Percentiles rank a stretch among this genome's conserved stretches.
Evolutionary conservation across 2,113 vertebrate species (phyloP).

Genomic region (Poicephalus gulielmi): DNA sequence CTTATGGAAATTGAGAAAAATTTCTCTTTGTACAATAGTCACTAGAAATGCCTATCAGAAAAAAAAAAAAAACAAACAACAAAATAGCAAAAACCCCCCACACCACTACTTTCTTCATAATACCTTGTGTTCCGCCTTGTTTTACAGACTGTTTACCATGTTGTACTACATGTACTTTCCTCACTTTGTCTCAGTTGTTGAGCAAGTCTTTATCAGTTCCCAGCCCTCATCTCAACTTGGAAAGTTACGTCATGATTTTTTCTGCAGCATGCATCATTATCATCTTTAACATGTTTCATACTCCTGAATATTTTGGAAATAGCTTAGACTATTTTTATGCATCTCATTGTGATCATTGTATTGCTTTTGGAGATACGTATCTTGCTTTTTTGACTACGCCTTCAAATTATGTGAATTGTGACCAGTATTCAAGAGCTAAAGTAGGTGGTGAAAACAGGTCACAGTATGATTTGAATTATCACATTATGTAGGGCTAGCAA

Average conservation of each 20-base stretch:
- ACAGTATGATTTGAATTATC: background rate
- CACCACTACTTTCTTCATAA: background rate
- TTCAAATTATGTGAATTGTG: background rate
- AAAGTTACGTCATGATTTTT: background rate
- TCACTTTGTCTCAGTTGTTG: background rate
- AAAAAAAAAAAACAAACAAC: background rate
- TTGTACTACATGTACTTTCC: background rate
- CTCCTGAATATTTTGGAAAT: background rate
- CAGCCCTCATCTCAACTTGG: background rate
- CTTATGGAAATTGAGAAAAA: background rate
- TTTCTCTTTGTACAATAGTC: background rate
- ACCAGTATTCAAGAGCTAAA: background rate
- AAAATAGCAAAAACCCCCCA: background rate
- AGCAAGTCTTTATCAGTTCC: background rate
- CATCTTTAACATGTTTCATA: background rate
- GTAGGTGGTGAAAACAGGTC: background rate
- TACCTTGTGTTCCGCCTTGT: background rate
- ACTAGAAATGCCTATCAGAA: background rate
- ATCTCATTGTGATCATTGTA: background rate
- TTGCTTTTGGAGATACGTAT: background rate
- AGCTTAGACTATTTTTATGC: background rate
- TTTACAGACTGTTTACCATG: background rate
- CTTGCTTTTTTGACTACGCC: background rate
- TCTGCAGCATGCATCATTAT: background rate
- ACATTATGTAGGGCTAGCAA: background rate